Base-by-base conservation (phyloP, 2,113 vertebrate species). In the Macquaria ambigua region DNA sequence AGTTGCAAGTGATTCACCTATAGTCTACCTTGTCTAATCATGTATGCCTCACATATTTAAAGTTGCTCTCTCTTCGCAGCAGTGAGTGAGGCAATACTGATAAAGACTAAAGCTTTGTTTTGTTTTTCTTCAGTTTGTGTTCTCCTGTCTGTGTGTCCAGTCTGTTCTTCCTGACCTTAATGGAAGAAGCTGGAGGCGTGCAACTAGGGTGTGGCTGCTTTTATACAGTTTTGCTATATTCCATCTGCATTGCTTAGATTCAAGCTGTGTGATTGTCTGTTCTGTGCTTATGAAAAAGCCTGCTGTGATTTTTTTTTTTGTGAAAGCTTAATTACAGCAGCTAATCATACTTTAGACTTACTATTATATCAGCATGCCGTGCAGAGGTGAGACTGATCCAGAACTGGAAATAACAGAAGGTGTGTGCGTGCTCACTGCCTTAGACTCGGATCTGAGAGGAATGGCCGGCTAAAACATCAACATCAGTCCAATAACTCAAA, bases 291-390 rank as follows among this genome's bases (percentile, higher is more conserved):
- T 86, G 73, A 89, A 81, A 82, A 82, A 86, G 34, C 88, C 84
- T 89, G 87, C 85, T 91, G 90, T 85, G 76, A 5, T 74, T 83
- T 59, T 70, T 77, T 69, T 79, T 81, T 72, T 85, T 11, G 62
- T 67, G 81, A 84, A 83, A 85, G 90, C 87, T 89, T 93, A 90
- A 92, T 94, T 93, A 92, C 81, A 87, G 85, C 84, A 89, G 91
- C 89, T 93, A 93, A 93, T 94, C 88, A 91, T 88, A 80, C 89
- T 89, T 86, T 70, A 89, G 93, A 89, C 88, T 84, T 87, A 92
- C 59, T 87, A 86, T 91, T 92, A 92, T 92, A 93, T 83, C 92
- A 86, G 89, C 89, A 75, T 71, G 91, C 85, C 66, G 28, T 74
- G 69, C 84, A 92, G 88, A 92, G 87, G 92, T 93, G 89, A 90